Evolutionary conservation across 2,113 vertebrate genomes (phyloP), one percentile per base, ranked within the genome.

Genomic region (Recurvirostra avosetta): DNA sequence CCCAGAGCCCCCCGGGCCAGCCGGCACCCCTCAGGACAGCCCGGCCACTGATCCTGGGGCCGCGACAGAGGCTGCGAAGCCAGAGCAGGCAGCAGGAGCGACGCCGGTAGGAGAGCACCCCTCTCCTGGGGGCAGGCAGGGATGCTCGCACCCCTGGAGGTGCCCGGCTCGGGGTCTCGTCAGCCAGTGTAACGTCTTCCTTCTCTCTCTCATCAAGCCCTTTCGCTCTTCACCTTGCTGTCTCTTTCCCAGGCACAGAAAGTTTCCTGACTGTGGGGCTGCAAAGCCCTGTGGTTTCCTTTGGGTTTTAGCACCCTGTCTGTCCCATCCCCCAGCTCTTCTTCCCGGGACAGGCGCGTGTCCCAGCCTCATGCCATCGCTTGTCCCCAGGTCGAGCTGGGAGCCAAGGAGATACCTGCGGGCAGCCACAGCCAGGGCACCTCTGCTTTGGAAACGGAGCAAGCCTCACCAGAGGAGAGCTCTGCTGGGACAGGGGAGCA

Each of bases 1-100:
- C 7, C 55, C 1, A 4, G 30, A 80, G 50, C 9, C 22, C 30
- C 79, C 71, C 6, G 0, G 1, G 2, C 4, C 0, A 0, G 34
- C 30, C 1, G 2, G 26, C 27, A 34, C 27, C 62, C 27, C 82
- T 14, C 29, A 2, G 9, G 36, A 73, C 55, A 74, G 59, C 80
- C 41, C 5, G 0, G 45, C 12, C 0, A 0, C 32, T 12, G 61
- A 41, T 68, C 10, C 43, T 17, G 34, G 6, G 66, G 55, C 49
- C 62, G 61, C 4, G 8, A 7, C 20, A 23, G 78, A 50, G 66
- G 61, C 40, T 4, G 55, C 0, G 0, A 55, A 70, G 72, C 62
- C 4, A 0, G 78, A 77, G 78, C 36, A 23, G 63, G 53, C 13
- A 2, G 58, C 56, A 62, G 92, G 8, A 58, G 68, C 1, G 1